A percentile compares a stretch with the other conserved stretches of the same genome.
Evolutionary conservation across 1,140 invertebrate genomes (phyloP).

Genomic region (Brachystomella parvula): DNA sequence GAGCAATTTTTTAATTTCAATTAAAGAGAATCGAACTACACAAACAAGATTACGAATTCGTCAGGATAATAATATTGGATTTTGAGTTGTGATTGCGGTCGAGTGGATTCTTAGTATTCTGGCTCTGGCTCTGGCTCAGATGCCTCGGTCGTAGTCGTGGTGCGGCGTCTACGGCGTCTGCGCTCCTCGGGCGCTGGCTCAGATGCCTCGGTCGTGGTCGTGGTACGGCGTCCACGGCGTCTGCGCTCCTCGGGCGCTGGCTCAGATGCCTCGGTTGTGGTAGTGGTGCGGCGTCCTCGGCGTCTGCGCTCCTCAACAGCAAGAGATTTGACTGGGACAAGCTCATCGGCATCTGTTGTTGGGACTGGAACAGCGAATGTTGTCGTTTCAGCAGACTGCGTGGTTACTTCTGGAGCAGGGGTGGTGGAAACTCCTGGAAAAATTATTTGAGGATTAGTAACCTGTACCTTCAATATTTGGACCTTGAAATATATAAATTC

Average conservation of each 20-base stretch:
- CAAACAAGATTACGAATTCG: too few species aligned
- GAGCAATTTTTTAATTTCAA: too few species aligned
- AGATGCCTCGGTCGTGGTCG: neutral
- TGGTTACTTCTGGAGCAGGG: neutral
- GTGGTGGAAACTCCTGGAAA: neutral
- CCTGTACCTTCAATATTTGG: neutral
- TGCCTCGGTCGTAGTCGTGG: neutral
- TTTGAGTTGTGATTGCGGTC: too few species aligned
- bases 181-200: too few species aligned
- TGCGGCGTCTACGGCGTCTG: neutral
- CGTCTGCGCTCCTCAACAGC: neutral
- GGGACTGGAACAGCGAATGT: neutral
- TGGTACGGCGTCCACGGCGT: neutral
- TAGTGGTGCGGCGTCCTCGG: neutral
- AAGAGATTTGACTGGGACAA: neutral
- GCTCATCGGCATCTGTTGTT: neutral
- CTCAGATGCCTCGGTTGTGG: neutral
- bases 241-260: neutral
- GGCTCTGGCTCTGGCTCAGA: too few species aligned
- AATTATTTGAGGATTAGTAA: neutral
- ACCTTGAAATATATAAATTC: neutral
- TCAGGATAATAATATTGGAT: too few species aligned
- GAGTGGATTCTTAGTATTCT: too few species aligned
- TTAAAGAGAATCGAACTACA: too few species aligned
- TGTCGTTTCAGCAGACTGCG: neutral